Percentiles rank a stretch among this genome's conserved stretches.
Conservation (phyloP, 2,888 invertebrate genomes). For the Lochmaea capreae region DNA sequence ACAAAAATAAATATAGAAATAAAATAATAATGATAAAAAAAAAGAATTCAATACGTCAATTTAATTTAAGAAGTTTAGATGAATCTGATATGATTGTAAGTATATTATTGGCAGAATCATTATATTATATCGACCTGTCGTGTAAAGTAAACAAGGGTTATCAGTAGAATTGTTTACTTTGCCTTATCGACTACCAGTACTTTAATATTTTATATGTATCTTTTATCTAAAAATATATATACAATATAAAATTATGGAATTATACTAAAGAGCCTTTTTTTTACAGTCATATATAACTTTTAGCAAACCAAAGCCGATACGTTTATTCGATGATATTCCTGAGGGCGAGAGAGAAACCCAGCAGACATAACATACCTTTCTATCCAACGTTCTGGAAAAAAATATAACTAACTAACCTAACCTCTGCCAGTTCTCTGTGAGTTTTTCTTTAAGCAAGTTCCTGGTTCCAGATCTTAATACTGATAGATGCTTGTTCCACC, state of each 20-base stretch:
- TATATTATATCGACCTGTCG: slow-evolving; percentile 46
- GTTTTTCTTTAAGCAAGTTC: too few relatives aligned
- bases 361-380: too few relatives aligned
- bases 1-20: slow-evolving; percentile 2
- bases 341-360: too few relatives aligned
- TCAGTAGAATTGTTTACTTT: slow-evolving; percentile 50
- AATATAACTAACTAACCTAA: too few relatives aligned
- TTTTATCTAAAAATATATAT: slow-evolving; percentile 11
- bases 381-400: too few relatives aligned
- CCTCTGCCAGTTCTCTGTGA: too few relatives aligned
- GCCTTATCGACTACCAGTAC: slow-evolving; percentile 50
- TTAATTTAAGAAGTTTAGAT: slow-evolving; percentile 42
- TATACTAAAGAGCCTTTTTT: not conserved
- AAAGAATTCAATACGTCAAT: slow-evolving; percentile 14
- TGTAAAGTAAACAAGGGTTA: slow-evolving; percentile 44
- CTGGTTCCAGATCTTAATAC: too few relatives aligned
- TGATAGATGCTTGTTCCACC: too few relatives aligned
- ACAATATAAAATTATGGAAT: not conserved
- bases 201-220: slow-evolving; percentile 15
- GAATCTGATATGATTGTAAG: slow-evolving; percentile 46
- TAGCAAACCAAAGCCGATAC: too few relatives aligned
- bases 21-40: not conserved
- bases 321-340: too few relatives aligned
- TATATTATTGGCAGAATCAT: slow-evolving; percentile 37
- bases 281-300: too few relatives aligned